Evolutionary conservation across 1,140 invertebrate genomes (phyloP).

Genomic region (Zophobas atratus): DNA sequence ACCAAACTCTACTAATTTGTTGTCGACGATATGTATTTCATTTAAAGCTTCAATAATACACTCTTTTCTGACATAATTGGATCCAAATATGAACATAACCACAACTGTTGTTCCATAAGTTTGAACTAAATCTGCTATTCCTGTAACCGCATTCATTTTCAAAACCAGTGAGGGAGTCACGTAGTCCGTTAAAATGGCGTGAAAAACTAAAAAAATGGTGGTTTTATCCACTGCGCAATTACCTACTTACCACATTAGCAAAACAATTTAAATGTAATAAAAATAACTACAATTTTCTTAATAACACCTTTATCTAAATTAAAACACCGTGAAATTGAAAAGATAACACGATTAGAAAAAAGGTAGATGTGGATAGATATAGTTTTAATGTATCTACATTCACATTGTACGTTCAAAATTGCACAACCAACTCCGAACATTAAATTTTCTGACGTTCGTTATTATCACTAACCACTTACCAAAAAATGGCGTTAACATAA

Average conservation of each 20-base stretch:
- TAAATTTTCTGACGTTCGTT: too few species aligned
- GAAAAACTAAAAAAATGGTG: slow-evolving; percentile 5
- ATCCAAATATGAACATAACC: background rate
- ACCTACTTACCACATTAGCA: too few species aligned
- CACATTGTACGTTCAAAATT: too few species aligned
- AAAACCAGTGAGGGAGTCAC: background rate
- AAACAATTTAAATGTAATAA: too few species aligned
- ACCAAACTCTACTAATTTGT: background rate
- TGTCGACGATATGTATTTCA: background rate
- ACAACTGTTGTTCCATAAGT: slow-evolving; percentile 6
- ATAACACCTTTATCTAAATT: too few species aligned
- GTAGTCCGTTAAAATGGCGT: background rate
- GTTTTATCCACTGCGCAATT: background rate
- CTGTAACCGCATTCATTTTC: slow-evolving; percentile 7
- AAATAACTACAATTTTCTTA: too few species aligned
- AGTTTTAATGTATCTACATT: too few species aligned
- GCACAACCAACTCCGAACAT: too few species aligned
- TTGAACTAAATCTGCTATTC: slow-evolving; percentile 7
- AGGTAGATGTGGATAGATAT: too few species aligned
- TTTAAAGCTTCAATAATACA: slow-evolving; percentile 6
- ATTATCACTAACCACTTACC: background rate
- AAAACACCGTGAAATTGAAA: too few species aligned
- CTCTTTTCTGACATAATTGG: background rate
- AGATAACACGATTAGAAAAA: too few species aligned
- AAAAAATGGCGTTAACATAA: background rate